Base-by-base conservation (phyloP, 2,113 vertebrate species). In the Rhinoderma darwinii region DNA sequence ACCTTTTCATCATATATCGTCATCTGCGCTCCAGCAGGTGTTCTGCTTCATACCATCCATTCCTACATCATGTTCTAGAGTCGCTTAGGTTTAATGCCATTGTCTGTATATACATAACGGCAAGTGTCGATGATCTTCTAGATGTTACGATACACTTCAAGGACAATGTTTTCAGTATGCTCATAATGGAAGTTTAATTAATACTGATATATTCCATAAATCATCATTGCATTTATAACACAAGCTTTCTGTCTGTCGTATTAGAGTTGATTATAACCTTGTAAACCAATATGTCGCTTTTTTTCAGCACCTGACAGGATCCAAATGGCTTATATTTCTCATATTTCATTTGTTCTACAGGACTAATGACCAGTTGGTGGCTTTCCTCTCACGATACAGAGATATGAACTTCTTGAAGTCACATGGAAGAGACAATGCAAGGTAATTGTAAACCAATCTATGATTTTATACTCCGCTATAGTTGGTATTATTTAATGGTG, bases 391-490 rank as follows among this genome's bases (percentile, higher is more conserved):
- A 88, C 95, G 97, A 89, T 99, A 99, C 76, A 95, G 97, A 86
- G 92, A 97, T 41, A 99, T 99, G 98, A 99, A 99, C 92, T 99
- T 99, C 94, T 91, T 99, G 92, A 99, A 99, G 90, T 99, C 98
- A 1, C 98, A 99, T 0, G 98, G 98, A 86, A 96, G 98, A 88
- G 98, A 99, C 93, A 99, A 99, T 0, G 97, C 98, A 87, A 97
- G 98, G 98, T 99, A 93, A 89, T 20, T 84, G 15, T 43, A 20
- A 39, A 81, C 6, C 18, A 41, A 10, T 41, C 82, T 30, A 0
- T 15, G 3, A 2, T 56, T 8, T 78, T 32, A 18, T 54, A 51
- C 66, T 61, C 30, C 18, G 35, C 30, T 54, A 35, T 5, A 63
- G n/a, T 14, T 27, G 27, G 59, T 63, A 2, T 2, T n/a, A 10